Percentiles rank a stretch among this genome's conserved stretches.
Evolutionary conservation across 2,113 vertebrate genomes (phyloP).

Genomic region (Sterrhoptilus dennistouni): DNA sequence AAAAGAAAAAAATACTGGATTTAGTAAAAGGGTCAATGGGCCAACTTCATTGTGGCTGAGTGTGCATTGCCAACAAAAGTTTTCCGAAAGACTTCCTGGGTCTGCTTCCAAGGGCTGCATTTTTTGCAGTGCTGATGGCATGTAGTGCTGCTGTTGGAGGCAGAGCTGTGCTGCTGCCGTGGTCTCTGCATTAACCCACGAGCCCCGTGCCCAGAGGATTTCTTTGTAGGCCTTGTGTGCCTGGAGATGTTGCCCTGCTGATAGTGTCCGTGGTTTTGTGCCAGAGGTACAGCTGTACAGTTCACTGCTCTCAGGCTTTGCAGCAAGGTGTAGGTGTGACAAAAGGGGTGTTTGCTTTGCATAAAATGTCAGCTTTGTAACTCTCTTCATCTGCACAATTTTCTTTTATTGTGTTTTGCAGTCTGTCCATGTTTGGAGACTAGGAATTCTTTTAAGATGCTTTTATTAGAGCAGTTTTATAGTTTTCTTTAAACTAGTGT

Average conservation of each 20-base stretch:
- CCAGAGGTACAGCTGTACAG: too few relatives aligned
- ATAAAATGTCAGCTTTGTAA: not conserved
- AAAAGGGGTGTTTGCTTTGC: not conserved
- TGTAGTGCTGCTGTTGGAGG: not conserved
- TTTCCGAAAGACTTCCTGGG: not conserved
- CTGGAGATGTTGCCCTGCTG: not conserved
- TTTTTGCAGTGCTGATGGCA: accelerated
- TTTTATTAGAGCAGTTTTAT: not conserved
- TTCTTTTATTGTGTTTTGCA: not conserved
- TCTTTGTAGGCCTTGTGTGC: not conserved
- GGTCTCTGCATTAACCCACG: not conserved
- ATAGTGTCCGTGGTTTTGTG: accelerated
- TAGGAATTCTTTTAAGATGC: not conserved
- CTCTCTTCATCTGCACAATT: not conserved
- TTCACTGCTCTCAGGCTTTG: not conserved
- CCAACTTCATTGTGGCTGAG: not conserved
- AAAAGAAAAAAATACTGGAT: not conserved
- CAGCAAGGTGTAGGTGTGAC: not conserved
- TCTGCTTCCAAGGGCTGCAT: not conserved
- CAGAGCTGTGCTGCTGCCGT: accelerated
- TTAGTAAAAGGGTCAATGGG: not conserved
- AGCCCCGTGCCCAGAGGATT: accelerated
- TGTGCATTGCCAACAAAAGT: accelerated
- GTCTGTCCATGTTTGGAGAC: not conserved
- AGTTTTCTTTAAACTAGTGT: not conserved